phyloP scores from a whole-genome alignment of 2,113 vertebrate genomes.

The Callorhinus ursinus region DNA sequence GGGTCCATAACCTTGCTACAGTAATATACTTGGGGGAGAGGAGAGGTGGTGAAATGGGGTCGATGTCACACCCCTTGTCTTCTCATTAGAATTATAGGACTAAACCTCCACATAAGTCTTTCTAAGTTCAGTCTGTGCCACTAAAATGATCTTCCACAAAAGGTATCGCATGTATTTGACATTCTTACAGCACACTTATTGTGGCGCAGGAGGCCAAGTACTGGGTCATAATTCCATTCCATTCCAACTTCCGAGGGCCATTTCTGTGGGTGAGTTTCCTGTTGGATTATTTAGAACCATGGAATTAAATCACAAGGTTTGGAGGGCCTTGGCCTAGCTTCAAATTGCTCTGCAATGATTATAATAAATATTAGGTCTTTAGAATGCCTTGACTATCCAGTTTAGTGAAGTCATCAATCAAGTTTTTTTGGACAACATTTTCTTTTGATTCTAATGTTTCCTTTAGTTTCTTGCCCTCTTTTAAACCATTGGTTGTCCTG shows the following conservation, averaged over 20 bases:
- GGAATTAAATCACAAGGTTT: slow-evolving; percentile 48
- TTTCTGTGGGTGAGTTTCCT: neutral
- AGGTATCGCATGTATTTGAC: neutral
- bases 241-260: neutral
- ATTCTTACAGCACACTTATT: slow-evolving; percentile 29
- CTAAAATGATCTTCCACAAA: slow-evolving; percentile 32
- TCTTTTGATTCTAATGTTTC: neutral
- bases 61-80: neutral
- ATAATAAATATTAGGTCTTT: slow-evolving; percentile 50
- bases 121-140: neutral
- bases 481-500: neutral
- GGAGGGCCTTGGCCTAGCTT: slow-evolving; percentile 26
- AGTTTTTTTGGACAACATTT: neutral
- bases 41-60: neutral
- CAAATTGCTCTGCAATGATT: slow-evolving; percentile 57
- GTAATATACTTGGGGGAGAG: neutral
- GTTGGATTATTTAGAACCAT: slow-evolving; percentile 58
- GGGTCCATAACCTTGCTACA: neutral
- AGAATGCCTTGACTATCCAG: slow-evolving; percentile 33
- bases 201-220: neutral
- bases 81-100: slow-evolving; percentile 31
- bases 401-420: slow-evolving; percentile 44
- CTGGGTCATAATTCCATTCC: slow-evolving; percentile 21
- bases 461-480: neutral
- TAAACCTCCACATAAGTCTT: neutral